phyloP scores from a whole-genome alignment of 2,113 vertebrate genomes.

The Aramus guarauna region DNA sequence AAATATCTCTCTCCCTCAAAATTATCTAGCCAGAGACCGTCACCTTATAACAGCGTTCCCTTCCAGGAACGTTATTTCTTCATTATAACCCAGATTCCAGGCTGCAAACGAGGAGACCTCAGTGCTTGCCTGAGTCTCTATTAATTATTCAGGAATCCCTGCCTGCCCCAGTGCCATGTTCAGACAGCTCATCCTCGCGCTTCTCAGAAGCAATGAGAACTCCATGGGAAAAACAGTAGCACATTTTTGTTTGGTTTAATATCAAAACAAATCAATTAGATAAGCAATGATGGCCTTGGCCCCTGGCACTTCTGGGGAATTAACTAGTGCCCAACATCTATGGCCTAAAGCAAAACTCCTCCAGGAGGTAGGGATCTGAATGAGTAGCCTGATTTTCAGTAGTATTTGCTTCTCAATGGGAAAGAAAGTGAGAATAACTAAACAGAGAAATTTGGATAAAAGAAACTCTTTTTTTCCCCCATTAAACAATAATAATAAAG shows the following conservation, averaged over 20 bases:
- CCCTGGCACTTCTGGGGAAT: conserved; percentile 24
- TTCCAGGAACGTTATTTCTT: background rate
- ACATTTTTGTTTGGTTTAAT: conserved; percentile 27
- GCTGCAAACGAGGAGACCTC: background rate
- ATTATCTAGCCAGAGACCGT: background rate
- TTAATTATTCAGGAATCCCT: background rate
- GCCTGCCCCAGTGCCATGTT: background rate
- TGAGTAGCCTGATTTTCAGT: background rate
- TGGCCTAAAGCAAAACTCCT: conserved; percentile 37
- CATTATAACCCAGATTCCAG: background rate
- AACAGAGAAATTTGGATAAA: background rate
- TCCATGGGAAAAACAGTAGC: background rate
- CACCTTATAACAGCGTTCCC: background rate
- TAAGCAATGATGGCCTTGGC: conserved; percentile 22
- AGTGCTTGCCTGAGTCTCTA: background rate
- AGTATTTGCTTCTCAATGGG: background rate
- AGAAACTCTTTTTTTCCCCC: background rate
- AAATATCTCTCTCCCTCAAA: background rate
- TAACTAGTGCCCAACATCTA: conserved; percentile 9
- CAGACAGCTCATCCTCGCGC: background rate
- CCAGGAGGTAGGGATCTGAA: background rate
- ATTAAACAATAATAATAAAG: background rate
- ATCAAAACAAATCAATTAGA: conserved; percentile 49
- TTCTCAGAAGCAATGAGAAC: background rate
- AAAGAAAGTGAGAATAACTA: background rate